A percentile compares a stretch with the other conserved stretches of the same genome.
Conservation (phyloP, 2,113 vertebrate genomes). For the Aspiorhynchus laticeps region DNA sequence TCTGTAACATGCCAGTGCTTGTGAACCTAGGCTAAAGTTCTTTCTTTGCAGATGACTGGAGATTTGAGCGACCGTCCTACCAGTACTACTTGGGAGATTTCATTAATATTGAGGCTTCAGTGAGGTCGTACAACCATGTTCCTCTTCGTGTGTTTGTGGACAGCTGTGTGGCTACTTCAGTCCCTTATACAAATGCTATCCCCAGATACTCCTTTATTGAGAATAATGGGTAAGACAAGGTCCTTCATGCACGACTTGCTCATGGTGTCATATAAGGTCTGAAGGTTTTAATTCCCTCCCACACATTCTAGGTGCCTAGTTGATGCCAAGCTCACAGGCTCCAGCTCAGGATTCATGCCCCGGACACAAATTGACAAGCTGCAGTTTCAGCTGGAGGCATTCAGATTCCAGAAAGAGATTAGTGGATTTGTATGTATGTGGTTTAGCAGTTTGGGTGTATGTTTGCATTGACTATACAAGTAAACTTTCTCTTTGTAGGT, state of each 20-base stretch:
- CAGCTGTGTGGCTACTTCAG: conserved; percentile 64
- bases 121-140: conserved; percentile 58
- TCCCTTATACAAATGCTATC: conserved; percentile 37
- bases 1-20: not conserved
- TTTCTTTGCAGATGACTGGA: conserved; percentile 45
- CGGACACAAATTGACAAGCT: conserved; percentile 30
- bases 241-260: not conserved
- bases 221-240: conserved; percentile 54
- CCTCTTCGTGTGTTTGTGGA: conserved; percentile 70
- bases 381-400: conserved; percentile 48
- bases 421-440: conserved; percentile 19
- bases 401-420: conserved; percentile 40
- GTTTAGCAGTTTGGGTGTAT: not conserved
- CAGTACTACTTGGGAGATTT: conserved; percentile 51
- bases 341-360: conserved; percentile 45
- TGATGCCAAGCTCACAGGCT: conserved; percentile 40
- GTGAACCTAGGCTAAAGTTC: not conserved
- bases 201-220: conserved; percentile 55
- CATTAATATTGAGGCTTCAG: conserved; percentile 64
- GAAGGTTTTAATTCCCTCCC: accelerated
- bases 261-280: accelerated
- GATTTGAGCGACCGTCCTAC: conserved; percentile 17
- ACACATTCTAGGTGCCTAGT: conserved; percentile 39
- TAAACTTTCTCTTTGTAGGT: conserved; percentile 27
- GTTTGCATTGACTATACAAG: not conserved